phyloP scores from a whole-genome alignment of 2,888 invertebrate genomes.

The Troides helena region DNA sequence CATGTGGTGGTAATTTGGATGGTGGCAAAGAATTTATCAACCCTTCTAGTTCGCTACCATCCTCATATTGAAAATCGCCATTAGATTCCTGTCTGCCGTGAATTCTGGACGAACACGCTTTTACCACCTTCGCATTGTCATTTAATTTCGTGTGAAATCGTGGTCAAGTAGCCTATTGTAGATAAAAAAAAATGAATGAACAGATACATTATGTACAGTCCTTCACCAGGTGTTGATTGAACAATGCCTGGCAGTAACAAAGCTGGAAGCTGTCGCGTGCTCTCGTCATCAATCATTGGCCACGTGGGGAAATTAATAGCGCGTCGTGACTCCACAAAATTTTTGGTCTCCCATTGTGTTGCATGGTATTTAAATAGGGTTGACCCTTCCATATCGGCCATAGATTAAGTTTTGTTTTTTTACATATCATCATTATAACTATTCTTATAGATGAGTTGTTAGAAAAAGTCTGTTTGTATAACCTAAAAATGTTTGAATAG shows the following conservation, averaged over 20 bases:
- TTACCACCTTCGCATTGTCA: no score
- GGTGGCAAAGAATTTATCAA: no score
- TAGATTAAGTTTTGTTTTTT: background rate
- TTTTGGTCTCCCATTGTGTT: slow-evolving; percentile 10
- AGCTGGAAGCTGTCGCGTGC: slow-evolving; percentile 22
- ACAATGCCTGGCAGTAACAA: slow-evolving; percentile 4
- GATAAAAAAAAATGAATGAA: background rate
- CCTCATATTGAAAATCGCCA: no score
- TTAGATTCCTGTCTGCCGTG: no score
- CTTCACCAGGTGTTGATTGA: slow-evolving; percentile 14
- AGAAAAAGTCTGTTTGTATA: background rate
- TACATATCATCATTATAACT: background rate
- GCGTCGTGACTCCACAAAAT: slow-evolving; percentile 24
- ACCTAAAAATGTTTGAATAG: no score
- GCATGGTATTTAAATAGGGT: slow-evolving; percentile 15
- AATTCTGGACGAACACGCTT: no score
- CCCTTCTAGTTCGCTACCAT: no score
- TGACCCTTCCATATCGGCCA: background rate
- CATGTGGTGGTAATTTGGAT: no score
- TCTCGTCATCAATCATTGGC: slow-evolving; percentile 23
- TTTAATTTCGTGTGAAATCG: background rate
- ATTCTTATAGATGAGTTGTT: background rate
- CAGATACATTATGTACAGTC: background rate
- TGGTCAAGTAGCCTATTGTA: background rate
- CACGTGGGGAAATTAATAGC: slow-evolving; percentile 25